A percentile compares a stretch with the other conserved stretches of the same genome.
phyloP scores from a whole-genome alignment of 2,797 vertebrate genomes.

The Sebastolobus altivelis region DNA sequence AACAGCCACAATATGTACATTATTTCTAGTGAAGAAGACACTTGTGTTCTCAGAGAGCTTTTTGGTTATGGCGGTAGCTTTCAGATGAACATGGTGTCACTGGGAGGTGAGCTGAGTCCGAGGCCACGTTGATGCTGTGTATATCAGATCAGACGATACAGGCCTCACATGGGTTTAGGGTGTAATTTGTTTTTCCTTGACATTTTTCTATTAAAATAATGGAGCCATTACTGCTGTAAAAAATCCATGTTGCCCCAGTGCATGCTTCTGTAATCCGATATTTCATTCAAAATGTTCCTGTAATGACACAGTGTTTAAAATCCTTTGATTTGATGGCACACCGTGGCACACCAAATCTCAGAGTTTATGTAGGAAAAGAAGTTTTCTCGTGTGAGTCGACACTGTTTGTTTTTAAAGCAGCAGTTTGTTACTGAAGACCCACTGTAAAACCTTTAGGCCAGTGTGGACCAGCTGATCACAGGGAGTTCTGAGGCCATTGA shows the following conservation, averaged over 20 bases:
- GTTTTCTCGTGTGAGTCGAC: constrained; percentile 54
- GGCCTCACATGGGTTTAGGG: constrained; percentile 52
- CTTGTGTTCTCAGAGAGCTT: constrained; percentile 47
- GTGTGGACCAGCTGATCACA: constrained; percentile 45
- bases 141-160: constrained; percentile 61
- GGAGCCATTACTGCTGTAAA: constrained; percentile 58
- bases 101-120: constrained; percentile 64
- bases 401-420: constrained; percentile 58
- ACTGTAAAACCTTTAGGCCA: constrained; percentile 57
- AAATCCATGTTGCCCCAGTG: constrained; percentile 35
- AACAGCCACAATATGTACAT: constrained; percentile 63
- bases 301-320: constrained; percentile 50
- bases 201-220: constrained; percentile 77
- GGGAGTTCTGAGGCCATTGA: constrained; percentile 52
- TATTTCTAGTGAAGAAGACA: constrained; percentile 53
- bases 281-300: constrained; percentile 64
- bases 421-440: constrained; percentile 30
- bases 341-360: neutral
- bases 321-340: constrained; percentile 45
- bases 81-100: constrained; percentile 68
- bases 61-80: constrained; percentile 51
- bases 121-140: constrained; percentile 47
- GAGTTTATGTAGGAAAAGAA: constrained; percentile 27
- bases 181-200: constrained; percentile 62
- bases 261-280: constrained; percentile 42